Base-by-base conservation (phyloP, 1,140 invertebrate species). In the Stegodyphus mimosarum region DNA sequence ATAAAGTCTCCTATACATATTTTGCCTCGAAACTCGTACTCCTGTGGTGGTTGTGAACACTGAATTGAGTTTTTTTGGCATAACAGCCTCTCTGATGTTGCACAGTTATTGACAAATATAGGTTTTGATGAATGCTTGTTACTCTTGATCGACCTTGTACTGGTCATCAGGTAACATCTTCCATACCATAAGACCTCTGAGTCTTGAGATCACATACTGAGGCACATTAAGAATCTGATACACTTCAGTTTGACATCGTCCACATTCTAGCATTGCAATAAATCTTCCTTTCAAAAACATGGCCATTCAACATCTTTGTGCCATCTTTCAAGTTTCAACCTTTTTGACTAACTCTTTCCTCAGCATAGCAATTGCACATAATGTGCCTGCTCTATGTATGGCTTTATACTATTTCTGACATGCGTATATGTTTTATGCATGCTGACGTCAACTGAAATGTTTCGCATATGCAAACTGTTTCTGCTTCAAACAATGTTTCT, bases 1-100 rank as follows among this genome's bases (percentile, higher is more conserved):
- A 6, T 15, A n/a, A n/a, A n/a, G 64, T 67, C 64, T 67, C 17
- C 64, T 67, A n/a, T 67, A 18, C 2, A 6, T 6, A 67, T 1
- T 67, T 67, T 67, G 64, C 6, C 64, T 67, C 64, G 55, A 67
- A 67, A 67, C 17, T 67, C 64, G 5, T 67, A 67, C 17, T 67
- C 11, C 64, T 67, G 55, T 67, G 7, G 64, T 6, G 64, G 17
- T 6, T 67, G 64, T 67, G 17, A 67, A 6, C 13, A 6, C 17
- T 67, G 64, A 67, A 67, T 6, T 5, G 10, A 67, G 15, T 67
- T 67, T 6, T 6, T 6, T 67, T n/a, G 13, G 64, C 64, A 15
- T 5, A 67, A 67, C 64, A 2, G 17, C 5, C 10, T 6, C 64
- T 6, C 11, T 67, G 64, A 67, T 5, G n/a, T 17, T 6, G 13